Evolutionary conservation across 2,113 vertebrate genomes (phyloP).

Genomic region (Mohoua ochrocephala): DNA sequence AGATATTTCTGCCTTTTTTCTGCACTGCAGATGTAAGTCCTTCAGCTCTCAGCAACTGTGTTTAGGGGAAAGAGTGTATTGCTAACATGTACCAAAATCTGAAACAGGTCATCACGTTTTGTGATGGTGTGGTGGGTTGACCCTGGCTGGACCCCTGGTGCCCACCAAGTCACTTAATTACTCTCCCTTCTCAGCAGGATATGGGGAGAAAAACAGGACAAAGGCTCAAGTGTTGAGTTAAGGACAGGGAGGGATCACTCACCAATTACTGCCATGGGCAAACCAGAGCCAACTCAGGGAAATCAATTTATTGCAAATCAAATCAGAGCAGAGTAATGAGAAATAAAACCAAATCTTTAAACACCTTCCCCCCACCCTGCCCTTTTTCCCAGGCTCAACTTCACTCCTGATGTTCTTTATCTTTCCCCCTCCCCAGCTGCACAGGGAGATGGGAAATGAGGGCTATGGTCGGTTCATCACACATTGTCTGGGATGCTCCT

Average conservation of each 20-base stretch:
- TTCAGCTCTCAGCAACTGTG: neutral
- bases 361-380: neutral
- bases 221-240: neutral
- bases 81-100: neutral
- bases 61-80: neutral
- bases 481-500: neutral
- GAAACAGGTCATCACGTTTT: neutral
- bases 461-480: neutral
- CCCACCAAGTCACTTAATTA: neutral
- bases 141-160: neutral
- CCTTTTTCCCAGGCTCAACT: neutral
- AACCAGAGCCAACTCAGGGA: neutral
- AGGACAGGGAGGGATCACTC: neutral
- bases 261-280: neutral
- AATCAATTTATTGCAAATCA: neutral
- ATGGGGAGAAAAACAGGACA: neutral
- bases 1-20: neutral
- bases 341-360: neutral
- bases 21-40: neutral
- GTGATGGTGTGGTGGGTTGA: neutral
- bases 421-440: fast-evolving
- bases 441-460: neutral
- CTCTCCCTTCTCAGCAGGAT: neutral
- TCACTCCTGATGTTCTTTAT: neutral
- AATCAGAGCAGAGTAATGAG: neutral